Conservation (phyloP, 2,888 invertebrate genomes). For the Dinocampus coccinellae region DNA sequence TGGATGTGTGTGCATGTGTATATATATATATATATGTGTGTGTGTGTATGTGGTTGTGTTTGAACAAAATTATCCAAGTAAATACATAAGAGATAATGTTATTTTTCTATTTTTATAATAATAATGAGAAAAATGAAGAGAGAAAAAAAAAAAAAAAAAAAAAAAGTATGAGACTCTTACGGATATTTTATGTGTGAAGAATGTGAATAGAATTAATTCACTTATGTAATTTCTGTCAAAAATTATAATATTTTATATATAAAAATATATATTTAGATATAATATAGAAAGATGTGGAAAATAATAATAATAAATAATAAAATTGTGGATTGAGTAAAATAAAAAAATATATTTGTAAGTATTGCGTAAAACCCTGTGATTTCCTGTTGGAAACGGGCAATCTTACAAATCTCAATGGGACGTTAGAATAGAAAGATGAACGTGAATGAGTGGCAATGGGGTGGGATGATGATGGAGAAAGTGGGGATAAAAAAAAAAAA, state of each 20-base stretch:
- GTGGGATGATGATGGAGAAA: slow-evolving; percentile 20
- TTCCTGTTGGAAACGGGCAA: slow-evolving; percentile 29
- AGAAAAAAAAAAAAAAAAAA: too few species aligned
- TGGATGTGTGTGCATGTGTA: too few species aligned
- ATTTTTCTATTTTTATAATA: background rate
- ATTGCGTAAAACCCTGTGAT: slow-evolving; percentile 17
- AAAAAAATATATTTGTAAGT: background rate
- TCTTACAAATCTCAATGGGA: slow-evolving; percentile 35
- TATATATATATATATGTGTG: too few species aligned
- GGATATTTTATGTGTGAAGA: background rate
- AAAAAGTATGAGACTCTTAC: too few species aligned
- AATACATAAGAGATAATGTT: background rate
- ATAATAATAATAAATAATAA: background rate
- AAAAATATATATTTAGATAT: too few species aligned
- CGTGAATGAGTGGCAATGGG: slow-evolving; percentile 36
- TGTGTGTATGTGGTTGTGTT: too few species aligned
- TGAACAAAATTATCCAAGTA: background rate
- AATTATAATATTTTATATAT: too few species aligned
- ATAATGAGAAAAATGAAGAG: background rate
- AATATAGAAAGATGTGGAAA: background rate
- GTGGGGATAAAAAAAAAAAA: too few species aligned
- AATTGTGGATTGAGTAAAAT: slow-evolving; percentile 12
- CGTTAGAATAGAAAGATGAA: slow-evolving; percentile 15
- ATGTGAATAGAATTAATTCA: slow-evolving; percentile 29
- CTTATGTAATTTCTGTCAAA: slow-evolving; percentile 52